Base-by-base conservation (phyloP, 2,888 invertebrate species). In the Nomada fucata region DNA sequence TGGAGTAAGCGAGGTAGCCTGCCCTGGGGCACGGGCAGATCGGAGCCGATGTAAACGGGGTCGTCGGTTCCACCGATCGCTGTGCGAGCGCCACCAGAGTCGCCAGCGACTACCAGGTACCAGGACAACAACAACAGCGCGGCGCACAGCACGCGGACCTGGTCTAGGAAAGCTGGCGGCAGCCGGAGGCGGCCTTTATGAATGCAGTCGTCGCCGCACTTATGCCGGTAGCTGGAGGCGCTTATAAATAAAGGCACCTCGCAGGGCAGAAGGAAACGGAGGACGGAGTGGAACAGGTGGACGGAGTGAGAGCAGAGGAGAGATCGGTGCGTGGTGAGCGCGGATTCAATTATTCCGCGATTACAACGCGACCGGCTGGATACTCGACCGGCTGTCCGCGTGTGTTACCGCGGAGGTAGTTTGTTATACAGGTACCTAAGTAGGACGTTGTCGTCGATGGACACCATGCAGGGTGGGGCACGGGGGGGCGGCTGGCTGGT, bases 331-430 rank as follows among this genome's bases (percentile, higher is more conserved):
- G 68, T 60, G 76, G 87, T 76, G 86, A 86, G 86, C 89, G 86
- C 87, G 87, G 91, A 92, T 92, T 92, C 93, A 93, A 93, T 93
- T 93, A 93, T 93, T 92, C 92, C 88, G 88, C 92, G 91, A 93
- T 93, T 92, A 92, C 92, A 91, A 86, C 88, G 87, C 88, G 84
- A 88, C 83, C 86, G 85, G 83, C 87, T 69, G 86, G 69, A 76
- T 65, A 75, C 52, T 79, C 70, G 79, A 68, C 78, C 72, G 63
- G 55, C 76, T 57, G 57, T 20, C 65, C 71, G 59, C 76, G 53
- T 60, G 60, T 73, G 79, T 85, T 79, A 79, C 74, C 75, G 74
- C 50, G 59, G 52, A 59, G 64, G 76, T 52, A 77, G 75, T 73
- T 84, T 86, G 83, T 85, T 87, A 85, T 85, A 85, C 82, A 57